These are phyloP conservation scores for Hycleus phaleratus DNA, from an alignment of 1,140 invertebrate species.

Conservation along the genomic window DNA sequence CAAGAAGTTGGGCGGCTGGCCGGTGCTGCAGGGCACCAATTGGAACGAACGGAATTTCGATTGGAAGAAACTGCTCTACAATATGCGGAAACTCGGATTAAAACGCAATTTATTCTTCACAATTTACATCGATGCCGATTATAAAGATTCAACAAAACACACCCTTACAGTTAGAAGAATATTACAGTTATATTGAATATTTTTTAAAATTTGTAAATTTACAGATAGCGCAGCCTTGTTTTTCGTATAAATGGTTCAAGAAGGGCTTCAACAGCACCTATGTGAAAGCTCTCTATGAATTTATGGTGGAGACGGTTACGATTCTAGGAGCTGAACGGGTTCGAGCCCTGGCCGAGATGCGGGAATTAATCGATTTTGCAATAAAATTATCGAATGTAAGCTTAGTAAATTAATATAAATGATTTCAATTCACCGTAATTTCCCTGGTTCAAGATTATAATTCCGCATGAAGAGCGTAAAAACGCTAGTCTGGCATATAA, in stretches of 20 bases:
- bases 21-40: slow-evolving; percentile 65
- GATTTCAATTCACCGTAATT: no score
- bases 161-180: slow-evolving; percentile 71
- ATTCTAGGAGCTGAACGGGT: slow-evolving; percentile 73
- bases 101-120: slow-evolving; percentile 87
- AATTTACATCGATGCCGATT: slow-evolving; percentile 80
- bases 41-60: slow-evolving; percentile 61
- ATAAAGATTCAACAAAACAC: slow-evolving; percentile 81
- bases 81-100: slow-evolving; percentile 69
- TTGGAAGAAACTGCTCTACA: slow-evolving; percentile 77
- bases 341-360: slow-evolving; percentile 63
- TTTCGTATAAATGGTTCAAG: slow-evolving; percentile 83
- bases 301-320: slow-evolving; percentile 81
- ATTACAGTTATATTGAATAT: not conserved
- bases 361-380: slow-evolving; percentile 83
- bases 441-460: no score
- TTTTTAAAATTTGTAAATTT: slow-evolving; percentile 1
- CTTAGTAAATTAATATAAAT: not conserved
- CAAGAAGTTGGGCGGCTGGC: slow-evolving; percentile 81
- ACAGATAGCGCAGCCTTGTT: slow-evolving; percentile 66
- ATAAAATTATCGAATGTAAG: slow-evolving; percentile 87
- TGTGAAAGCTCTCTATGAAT: slow-evolving; percentile 70
- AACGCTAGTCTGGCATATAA: slow-evolving; percentile 61
- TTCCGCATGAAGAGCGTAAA: no score
- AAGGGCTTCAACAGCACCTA: slow-evolving; percentile 74